Evolutionary conservation across 2,888 invertebrate genomes (phyloP).

Genomic region (Ennomos erosarius): DNA sequence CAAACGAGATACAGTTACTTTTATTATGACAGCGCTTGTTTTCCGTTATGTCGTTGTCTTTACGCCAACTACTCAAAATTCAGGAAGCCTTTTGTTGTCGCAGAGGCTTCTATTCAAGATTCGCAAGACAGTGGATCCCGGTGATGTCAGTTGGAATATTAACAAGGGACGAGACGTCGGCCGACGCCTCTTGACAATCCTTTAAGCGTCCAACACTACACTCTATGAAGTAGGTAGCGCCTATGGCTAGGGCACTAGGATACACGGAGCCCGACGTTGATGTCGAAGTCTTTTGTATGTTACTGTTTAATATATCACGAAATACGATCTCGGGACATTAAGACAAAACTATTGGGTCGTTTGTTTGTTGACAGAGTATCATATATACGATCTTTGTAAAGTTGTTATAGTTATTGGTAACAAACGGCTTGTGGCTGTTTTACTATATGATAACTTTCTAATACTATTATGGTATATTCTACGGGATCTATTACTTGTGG

Average conservation of each 20-base stretch:
- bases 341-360: constrained; percentile 1
- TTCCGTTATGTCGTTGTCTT: constrained; percentile 53
- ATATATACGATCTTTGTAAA: too few relatives aligned
- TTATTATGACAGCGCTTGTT: constrained; percentile 51
- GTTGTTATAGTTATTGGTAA: too few relatives aligned
- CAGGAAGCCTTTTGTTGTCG: constrained; percentile 72
- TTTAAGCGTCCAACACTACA: constrained; percentile 51
- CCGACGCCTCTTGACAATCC: constrained; percentile 60
- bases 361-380: background rate
- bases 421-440: too few relatives aligned
- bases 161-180: constrained; percentile 67
- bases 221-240: constrained; percentile 12
- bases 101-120: constrained; percentile 70
- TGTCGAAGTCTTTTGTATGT: constrained; percentile 9
- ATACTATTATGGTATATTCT: too few relatives aligned
- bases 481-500: too few relatives aligned
- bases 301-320: constrained; percentile 5
- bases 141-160: constrained; percentile 74
- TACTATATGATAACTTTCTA: too few relatives aligned
- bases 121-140: constrained; percentile 67
- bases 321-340: constrained; percentile 2
- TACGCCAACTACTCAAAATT: constrained; percentile 70
- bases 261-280: background rate
- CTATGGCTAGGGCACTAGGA: background rate
- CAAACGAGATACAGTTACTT: constrained; percentile 57